These are phyloP conservation scores for Cantharis flavilabris DNA, from an alignment of 2,888 invertebrate species.

Conservation along the genomic window DNA sequence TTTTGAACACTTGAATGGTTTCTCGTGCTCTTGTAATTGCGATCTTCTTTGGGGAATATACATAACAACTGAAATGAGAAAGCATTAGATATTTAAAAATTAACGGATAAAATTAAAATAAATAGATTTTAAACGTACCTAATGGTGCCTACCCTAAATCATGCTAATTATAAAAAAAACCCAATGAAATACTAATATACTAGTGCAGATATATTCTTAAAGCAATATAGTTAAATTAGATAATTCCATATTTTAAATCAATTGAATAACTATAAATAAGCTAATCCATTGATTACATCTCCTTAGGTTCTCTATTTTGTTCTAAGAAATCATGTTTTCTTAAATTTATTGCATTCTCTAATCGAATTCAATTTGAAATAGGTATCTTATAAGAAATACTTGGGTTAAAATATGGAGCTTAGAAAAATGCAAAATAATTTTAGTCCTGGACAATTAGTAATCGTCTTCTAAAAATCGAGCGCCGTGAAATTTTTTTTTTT, in stretches of 20 bases:
- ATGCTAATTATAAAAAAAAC: background rate
- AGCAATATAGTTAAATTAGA: background rate
- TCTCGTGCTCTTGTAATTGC: background rate
- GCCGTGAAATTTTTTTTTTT: too few relatives aligned
- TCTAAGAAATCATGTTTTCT: background rate
- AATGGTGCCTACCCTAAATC: background rate
- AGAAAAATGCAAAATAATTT: too few relatives aligned
- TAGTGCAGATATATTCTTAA: background rate
- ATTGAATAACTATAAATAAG: background rate
- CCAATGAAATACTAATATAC: background rate
- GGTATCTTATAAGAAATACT: background rate
- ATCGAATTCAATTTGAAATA: background rate
- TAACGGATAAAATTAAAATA: background rate
- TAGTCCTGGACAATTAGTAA: too few relatives aligned
- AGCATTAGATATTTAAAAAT: background rate
- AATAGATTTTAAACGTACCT: background rate
- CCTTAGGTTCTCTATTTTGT: background rate
- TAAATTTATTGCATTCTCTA: background rate
- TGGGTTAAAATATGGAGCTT: too few relatives aligned
- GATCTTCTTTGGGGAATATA: background rate
- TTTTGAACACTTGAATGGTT: slow-evolving; percentile 33
- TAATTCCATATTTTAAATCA: background rate
- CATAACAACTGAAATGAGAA: slow-evolving; percentile 5
- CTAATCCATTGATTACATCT: background rate
- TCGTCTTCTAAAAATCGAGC: too few relatives aligned